Evolutionary conservation across 2,113 vertebrate species (phyloP).

Genomic region (Apodemus speciosus): DNA sequence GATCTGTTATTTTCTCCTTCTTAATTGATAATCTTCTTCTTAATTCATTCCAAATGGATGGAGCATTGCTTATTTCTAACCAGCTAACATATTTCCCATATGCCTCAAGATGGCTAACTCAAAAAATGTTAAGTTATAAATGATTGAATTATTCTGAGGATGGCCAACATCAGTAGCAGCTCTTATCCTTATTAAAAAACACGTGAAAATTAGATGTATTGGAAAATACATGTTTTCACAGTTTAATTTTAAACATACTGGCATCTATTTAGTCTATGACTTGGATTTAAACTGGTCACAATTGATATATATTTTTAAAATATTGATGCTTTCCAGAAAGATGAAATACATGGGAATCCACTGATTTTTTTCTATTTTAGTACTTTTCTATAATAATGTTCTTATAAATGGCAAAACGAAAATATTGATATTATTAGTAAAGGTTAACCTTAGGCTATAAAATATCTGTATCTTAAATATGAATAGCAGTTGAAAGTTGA

Average conservation of each 20-base stretch:
- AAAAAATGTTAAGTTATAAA: constrained; percentile 76
- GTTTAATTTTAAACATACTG: background rate
- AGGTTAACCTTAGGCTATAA: background rate
- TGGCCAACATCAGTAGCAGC: constrained; percentile 41
- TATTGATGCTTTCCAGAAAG: background rate
- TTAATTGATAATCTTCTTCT: constrained; percentile 86
- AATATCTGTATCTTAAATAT: background rate
- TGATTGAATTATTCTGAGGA: constrained; percentile 65
- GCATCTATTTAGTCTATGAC: background rate
- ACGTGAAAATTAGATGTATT: constrained; percentile 57
- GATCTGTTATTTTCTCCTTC: constrained; percentile 75
- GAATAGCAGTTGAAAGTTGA: constrained; percentile 20
- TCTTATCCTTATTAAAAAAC: constrained; percentile 60
- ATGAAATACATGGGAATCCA: background rate
- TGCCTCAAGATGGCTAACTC: constrained; percentile 81
- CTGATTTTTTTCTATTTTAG: constrained; percentile 29
- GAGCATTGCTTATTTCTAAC: constrained; percentile 81
- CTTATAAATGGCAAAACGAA: background rate
- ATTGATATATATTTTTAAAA: background rate
- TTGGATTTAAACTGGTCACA: constrained; percentile 14
- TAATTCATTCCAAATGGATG: constrained; percentile 78
- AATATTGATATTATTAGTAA: background rate
- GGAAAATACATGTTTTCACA: constrained; percentile 7
- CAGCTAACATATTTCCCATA: constrained; percentile 82
- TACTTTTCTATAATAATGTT: background rate